phyloP scores from a whole-genome alignment of 2,113 vertebrate genomes.

The Pseudorasbora parva region DNA sequence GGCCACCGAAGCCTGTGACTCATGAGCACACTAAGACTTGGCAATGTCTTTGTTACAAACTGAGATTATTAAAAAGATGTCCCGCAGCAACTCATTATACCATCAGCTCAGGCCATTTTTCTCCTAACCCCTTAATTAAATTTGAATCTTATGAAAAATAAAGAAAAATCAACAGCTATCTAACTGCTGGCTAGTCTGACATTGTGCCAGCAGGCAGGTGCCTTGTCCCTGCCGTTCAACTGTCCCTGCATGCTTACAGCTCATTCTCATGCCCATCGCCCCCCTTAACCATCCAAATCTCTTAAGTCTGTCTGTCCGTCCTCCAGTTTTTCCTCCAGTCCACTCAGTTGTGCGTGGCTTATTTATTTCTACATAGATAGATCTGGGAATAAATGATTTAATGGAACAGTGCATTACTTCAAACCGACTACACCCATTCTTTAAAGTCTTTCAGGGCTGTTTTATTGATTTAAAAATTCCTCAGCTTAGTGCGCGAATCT shows the following conservation, averaged over 20 bases:
- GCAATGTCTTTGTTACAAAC: conserved; percentile 79
- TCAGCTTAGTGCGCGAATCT: conserved; percentile 26
- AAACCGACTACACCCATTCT: conserved; percentile 18
- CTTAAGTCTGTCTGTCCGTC: conserved; percentile 44
- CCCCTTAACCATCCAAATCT: conserved; percentile 53
- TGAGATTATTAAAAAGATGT: conserved; percentile 78
- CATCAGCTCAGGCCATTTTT: conserved; percentile 74
- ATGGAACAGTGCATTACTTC: conserved; percentile 25
- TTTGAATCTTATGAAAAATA: conserved; percentile 76
- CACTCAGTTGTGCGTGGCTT: background rate
- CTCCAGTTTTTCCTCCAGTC: conserved; percentile 2
- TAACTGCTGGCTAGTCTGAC: conserved; percentile 67
- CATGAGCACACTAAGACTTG: conserved; percentile 69
- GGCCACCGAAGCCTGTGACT: conserved; percentile 61
- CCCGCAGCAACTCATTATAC: conserved; percentile 79
- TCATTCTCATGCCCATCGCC: conserved; percentile 42
- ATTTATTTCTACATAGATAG: conserved; percentile 8
- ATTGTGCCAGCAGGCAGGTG: conserved; percentile 69
- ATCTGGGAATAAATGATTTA: conserved; percentile 26
- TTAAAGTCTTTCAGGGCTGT: conserved; percentile 27
- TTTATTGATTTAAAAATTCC: conserved; percentile 41
- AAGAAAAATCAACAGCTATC: conserved; percentile 72
- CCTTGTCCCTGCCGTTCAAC: conserved; percentile 57
- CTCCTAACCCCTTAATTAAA: conserved; percentile 78
- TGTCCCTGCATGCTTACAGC: conserved; percentile 40